Base-by-base conservation (phyloP, 2,888 invertebrate species). In the Dynastes tityus region DNA sequence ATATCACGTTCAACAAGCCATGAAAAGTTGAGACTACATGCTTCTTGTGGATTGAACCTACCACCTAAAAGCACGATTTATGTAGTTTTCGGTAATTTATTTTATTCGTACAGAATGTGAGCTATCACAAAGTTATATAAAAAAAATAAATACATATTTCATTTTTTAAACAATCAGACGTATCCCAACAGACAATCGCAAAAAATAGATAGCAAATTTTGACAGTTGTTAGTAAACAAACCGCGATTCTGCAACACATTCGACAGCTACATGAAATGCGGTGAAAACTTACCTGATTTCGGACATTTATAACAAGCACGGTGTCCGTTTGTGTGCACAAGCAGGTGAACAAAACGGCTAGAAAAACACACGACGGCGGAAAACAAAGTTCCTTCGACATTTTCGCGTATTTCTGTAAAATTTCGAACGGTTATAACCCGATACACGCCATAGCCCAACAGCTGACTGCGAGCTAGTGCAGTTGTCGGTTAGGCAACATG, bases 221-320 rank as follows among this genome's bases (percentile, higher is more conserved):
- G 16, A 61, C 68, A 49, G 16, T 61, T 68, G 68, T 68, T 68
- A 49, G 49, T 49, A 68, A 68, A 68, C 68, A 68, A 68, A 68
- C 49, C 11, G 11, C 27, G 37, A 16, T 49, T 37, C 68, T 40
- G 49, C 49, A 49, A 49, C 29, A 68, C 68, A 29, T 68, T 49
- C 49, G 68, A 49, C 55, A 55, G 55, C 13, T 55, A 55, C 16
- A 16, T 3, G 16, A 55, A 55, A 55, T 16, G 16, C 55, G 55
- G 55, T 5, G 27, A 2, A 64, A 51, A 81, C 79, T 83, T 81
- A 88, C 88, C 88, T 88, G 88, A 85, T 88, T 88, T 81, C 86
- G 85, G 70, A 88, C 88, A 84, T 88, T 88, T 76, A 88, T 88
- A 74, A 88, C 84, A 67, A 88, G 83, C 82, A 88, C 87, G 9